Conservation (phyloP, 2,113 vertebrate species). For the Gnathonemus longibarbis region DNA sequence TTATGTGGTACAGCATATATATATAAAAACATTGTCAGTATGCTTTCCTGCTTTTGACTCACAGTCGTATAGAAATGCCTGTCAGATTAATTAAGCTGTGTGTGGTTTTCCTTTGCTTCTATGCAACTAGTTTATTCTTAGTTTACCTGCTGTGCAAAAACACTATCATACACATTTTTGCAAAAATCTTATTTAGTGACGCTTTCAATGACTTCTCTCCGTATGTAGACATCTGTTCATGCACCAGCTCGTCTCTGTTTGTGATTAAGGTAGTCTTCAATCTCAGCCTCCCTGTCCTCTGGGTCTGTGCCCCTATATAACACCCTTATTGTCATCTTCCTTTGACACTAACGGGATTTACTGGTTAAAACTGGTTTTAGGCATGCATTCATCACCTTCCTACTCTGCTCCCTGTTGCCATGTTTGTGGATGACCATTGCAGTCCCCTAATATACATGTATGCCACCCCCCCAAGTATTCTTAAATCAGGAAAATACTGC, state of each 20-base stretch:
- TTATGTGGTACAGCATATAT: neutral
- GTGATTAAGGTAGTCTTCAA: neutral
- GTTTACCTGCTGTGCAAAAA: neutral
- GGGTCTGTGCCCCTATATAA: neutral
- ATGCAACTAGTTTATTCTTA: neutral
- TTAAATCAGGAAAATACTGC: neutral
- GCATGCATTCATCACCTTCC: neutral
- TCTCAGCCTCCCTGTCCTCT: neutral
- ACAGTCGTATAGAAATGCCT: neutral
- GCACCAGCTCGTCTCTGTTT: neutral
- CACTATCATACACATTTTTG: neutral
- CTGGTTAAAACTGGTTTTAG: neutral
- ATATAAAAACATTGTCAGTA: neutral
- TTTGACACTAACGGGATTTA: neutral
- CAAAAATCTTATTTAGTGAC: neutral
- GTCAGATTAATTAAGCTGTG: neutral
- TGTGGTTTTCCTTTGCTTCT: neutral
- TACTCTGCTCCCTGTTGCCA: neutral
- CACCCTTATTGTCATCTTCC: neutral
- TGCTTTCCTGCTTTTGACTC: neutral
- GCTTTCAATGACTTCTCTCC: neutral
- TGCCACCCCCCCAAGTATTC: neutral
- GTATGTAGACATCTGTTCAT: neutral
- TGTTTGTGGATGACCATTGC: neutral
- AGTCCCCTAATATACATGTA: neutral